Evolutionary conservation across 2,797 vertebrate species (phyloP), one percentile per base, ranked within the genome.

Genomic region (Sebastes flavidus): DNA sequence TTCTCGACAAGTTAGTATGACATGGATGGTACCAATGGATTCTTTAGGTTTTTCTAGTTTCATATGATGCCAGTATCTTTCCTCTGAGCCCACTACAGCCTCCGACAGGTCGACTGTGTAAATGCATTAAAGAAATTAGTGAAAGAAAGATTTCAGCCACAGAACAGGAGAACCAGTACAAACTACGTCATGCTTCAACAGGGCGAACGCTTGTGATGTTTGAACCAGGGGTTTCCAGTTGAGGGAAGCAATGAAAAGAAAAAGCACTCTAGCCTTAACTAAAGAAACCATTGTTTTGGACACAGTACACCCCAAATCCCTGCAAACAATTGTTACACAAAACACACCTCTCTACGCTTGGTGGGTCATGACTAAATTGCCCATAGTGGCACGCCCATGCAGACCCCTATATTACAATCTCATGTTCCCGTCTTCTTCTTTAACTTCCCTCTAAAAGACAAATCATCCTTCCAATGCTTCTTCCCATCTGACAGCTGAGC

Each of bases 401-500:
- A 63, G 38, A 22, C 5, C 52, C 29, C n/a, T 22, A 38, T 75
- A 25, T 18, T 32, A 49, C 24, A 22, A 29, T 7, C 16, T 25
- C 49, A 5, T 2, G 20, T 73, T 75, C 65, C 72, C 11, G 49
- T 70, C 69, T 49, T 75, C 25, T 4, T 18, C 11, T 20, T 46
- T 13, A 36, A n/a, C 2, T 14, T 58, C 22, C 22, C 55, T 27
- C 55, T 56, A 14, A 30, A 60, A 30, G 58, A 60, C 58, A 30
- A 30, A 60, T 9, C 58, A 4, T 42, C 49, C 13, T 13, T 12
- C 46, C 46, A n/a, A 52, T 20, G 72, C 58, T 25, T 58, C 34
- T 68, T 74, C 27, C 65, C 24, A 49, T 38, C 75, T 67, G 52
- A 65, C 69, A 75, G 56, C 58, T 55, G 38, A 72, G 62, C 27